These are phyloP conservation scores for Melanophora roralis DNA, from an alignment of 2,888 invertebrate species.

Conservation along the genomic window DNA sequence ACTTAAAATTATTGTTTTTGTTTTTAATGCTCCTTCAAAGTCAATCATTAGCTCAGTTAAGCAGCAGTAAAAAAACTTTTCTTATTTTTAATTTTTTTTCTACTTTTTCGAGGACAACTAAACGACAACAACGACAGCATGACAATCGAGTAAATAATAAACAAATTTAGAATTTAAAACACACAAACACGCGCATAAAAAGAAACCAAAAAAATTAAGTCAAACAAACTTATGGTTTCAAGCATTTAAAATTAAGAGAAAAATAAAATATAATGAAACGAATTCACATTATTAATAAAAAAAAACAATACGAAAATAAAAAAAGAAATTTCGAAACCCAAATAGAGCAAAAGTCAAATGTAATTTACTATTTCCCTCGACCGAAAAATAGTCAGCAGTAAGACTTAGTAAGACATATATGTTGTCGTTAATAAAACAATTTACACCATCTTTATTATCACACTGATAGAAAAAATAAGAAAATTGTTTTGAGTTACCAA, in stretches of 20 bases:
- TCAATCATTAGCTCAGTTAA: slow-evolving; percentile 58
- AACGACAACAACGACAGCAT: background rate
- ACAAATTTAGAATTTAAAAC: slow-evolving; percentile 45
- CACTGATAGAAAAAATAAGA: no score
- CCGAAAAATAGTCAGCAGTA: no score
- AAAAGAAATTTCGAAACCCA: no score
- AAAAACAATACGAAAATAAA: background rate
- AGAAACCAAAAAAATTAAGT: background rate
- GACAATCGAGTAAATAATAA: slow-evolving; percentile 46
- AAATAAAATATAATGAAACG: no score
- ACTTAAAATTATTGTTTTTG: background rate
- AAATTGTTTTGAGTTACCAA: no score
- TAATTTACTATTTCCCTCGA: no score
- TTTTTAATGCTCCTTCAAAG: slow-evolving; percentile 2
- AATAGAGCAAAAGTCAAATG: no score
- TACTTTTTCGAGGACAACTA: background rate
- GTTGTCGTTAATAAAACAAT: no score
- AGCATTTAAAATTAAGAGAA: background rate
- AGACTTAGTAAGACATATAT: no score
- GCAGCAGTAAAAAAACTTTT: slow-evolving; percentile 27
- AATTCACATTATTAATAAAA: slow-evolving; percentile 10
- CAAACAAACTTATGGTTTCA: background rate
- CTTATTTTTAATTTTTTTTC: slow-evolving; percentile 13
- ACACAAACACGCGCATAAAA: background rate
- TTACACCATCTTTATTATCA: no score